Evolutionary conservation across 1,140 invertebrate species (phyloP).

Genomic region (Drosophila varians): DNA sequence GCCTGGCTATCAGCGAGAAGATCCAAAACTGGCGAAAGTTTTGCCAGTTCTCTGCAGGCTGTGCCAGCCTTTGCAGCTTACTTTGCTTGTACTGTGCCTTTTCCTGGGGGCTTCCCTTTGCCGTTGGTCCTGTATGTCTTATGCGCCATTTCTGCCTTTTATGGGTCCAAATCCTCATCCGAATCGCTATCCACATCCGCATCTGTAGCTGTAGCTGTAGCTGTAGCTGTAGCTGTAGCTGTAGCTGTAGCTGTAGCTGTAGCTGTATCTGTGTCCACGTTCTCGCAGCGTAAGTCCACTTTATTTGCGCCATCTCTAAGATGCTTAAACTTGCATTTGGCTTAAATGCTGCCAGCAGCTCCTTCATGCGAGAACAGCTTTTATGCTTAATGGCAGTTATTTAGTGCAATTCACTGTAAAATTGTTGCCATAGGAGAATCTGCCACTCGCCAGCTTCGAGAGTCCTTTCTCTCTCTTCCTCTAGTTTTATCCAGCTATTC

Average conservation of each 20-base stretch:
- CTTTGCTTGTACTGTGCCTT: not conserved
- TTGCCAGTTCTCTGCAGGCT: conserved; percentile 40
- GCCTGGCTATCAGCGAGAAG: conserved; percentile 2
- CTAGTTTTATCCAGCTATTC: not conserved
- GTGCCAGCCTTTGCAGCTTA: conserved; percentile 34
- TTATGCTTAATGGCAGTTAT: conserved; percentile 82
- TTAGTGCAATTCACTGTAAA: conserved; percentile 82
- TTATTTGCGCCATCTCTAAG: conserved; percentile 70
- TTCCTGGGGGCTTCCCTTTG: conserved; percentile 6
- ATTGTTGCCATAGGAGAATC: conserved; percentile 72
- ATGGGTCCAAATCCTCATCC: conserved; percentile 13
- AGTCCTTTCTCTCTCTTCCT: conserved; percentile 6
- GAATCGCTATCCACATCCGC: conserved; percentile 11
- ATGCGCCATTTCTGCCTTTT: conserved; percentile 57
- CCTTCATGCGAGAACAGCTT: conserved; percentile 81
- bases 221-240: conserved; percentile 13
- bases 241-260: conserved; percentile 7
- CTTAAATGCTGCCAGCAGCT: conserved; percentile 72
- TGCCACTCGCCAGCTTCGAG: conserved; percentile 38
- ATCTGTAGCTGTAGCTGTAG: conserved; percentile 9
- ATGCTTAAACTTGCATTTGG: conserved; percentile 80
- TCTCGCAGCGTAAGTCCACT: conserved; percentile 67
- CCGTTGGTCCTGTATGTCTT: conserved; percentile 10
- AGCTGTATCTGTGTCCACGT: conserved; percentile 26
- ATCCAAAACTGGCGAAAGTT: conserved; percentile 55